Evolutionary conservation across 1,140 invertebrate genomes (phyloP).

Genomic region (Atta cephalotes): DNA sequence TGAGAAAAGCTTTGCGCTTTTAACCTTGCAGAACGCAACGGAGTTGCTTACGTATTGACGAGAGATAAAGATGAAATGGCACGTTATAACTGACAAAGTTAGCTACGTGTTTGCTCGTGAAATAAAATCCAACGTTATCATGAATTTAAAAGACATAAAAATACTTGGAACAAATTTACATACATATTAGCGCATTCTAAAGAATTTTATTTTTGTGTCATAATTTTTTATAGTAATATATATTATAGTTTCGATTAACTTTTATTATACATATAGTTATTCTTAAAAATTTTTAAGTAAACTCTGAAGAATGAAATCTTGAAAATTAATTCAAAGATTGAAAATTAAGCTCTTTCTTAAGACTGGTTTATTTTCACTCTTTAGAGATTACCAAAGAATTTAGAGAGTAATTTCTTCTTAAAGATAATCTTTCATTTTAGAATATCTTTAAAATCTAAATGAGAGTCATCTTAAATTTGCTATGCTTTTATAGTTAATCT

Average conservation of each 20-base stretch:
- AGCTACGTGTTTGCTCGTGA: not conserved
- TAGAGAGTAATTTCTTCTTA: too few species aligned
- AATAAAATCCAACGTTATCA: not conserved
- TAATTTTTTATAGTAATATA: not conserved
- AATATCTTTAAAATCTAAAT: too few species aligned
- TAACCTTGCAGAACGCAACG: not conserved
- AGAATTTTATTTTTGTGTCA: not conserved
- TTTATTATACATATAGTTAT: not conserved
- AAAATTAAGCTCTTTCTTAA: too few species aligned
- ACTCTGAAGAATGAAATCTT: too few species aligned
- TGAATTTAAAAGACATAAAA: not conserved
- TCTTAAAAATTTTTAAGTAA: too few species aligned
- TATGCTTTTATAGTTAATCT: not conserved
- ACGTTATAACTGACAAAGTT: not conserved
- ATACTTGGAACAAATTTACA: too few species aligned
- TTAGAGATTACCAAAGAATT: too few species aligned
- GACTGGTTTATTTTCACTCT: too few species aligned
- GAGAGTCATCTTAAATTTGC: not conserved
- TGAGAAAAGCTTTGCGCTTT: conserved; percentile 11
- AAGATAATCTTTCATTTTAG: too few species aligned
- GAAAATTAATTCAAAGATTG: too few species aligned
- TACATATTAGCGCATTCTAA: not conserved
- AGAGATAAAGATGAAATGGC: conserved; percentile 15
- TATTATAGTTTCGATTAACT: not conserved
- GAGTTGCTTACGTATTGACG: not conserved